Percentiles rank a stretch among this genome's conserved stretches.
Evolutionary conservation across 2,113 vertebrate genomes (phyloP).

Genomic region (Oryzias javanicus): DNA sequence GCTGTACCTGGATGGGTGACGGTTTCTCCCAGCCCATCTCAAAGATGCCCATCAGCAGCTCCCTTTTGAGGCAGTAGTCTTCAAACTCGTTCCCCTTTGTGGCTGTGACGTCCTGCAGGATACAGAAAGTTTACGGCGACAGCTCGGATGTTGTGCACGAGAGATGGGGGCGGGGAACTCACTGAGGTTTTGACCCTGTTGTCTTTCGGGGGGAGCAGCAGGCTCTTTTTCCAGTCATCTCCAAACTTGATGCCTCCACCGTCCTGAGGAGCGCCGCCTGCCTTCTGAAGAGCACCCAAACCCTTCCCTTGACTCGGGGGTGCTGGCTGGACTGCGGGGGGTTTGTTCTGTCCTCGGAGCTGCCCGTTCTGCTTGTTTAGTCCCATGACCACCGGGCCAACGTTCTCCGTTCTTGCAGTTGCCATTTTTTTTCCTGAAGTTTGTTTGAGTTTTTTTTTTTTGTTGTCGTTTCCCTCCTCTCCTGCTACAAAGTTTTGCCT

Average conservation of each 20-base stretch:
- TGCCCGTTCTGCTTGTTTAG: conserved; percentile 80
- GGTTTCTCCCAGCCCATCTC: conserved; percentile 85
- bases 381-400: conserved; percentile 71
- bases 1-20: conserved; percentile 78
- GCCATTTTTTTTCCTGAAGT: conserved; percentile 60
- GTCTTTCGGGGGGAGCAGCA: conserved; percentile 74
- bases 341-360: conserved; percentile 74
- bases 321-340: conserved; percentile 61
- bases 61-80: conserved; percentile 82
- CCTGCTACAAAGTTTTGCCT: conserved; percentile 45
- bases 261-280: conserved; percentile 55
- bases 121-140: conserved; percentile 2
- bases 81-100: conserved; percentile 84
- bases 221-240: conserved; percentile 75
- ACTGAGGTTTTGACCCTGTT: conserved; percentile 72
- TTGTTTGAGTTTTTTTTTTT: conserved; percentile 18
- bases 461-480: neutral
- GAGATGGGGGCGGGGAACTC: conserved; percentile 18
- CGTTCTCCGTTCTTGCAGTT: conserved; percentile 72
- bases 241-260: conserved; percentile 76
- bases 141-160: neutral
- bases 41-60: conserved; percentile 83
- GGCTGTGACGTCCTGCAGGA: conserved; percentile 76
- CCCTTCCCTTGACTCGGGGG: conserved; percentile 63
- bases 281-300: conserved; percentile 49